Percentiles rank a stretch among this genome's conserved stretches.
These are phyloP conservation scores for Zaprionus vittiger DNA, from an alignment of 1,140 invertebrate genomes.

Conservation along the genomic window DNA sequence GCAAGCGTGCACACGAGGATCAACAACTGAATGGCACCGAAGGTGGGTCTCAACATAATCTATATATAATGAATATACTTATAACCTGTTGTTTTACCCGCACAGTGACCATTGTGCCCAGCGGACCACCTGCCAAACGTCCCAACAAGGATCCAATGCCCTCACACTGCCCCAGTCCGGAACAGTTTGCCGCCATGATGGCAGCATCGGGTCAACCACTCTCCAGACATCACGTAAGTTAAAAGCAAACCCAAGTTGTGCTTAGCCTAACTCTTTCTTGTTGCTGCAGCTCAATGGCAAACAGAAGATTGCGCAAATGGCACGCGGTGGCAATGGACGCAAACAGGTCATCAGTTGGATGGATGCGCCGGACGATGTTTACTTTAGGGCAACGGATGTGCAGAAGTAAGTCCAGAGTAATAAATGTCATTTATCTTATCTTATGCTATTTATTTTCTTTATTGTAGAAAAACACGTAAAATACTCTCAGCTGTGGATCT, in stretches of 20 bases:
- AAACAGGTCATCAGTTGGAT: slow-evolving; percentile 98
- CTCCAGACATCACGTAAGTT: slow-evolving; percentile 87
- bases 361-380: slow-evolving; percentile 98
- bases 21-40: slow-evolving; percentile 90
- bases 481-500: slow-evolving; percentile 92
- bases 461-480: slow-evolving; percentile 92
- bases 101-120: slow-evolving; percentile 84
- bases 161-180: slow-evolving; percentile 87
- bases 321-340: slow-evolving; percentile 87
- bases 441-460: slow-evolving; percentile 5
- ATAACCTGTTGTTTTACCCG: neutral
- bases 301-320: slow-evolving; percentile 90
- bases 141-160: slow-evolving; percentile 89
- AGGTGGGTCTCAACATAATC: slow-evolving; percentile 38
- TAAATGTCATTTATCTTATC: neutral
- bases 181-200: slow-evolving; percentile 88
- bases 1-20: slow-evolving; percentile 91
- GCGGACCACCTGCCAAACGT: slow-evolving; percentile 88
- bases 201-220: slow-evolving; percentile 87
- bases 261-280: neutral
- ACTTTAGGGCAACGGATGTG: slow-evolving; percentile 95
- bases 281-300: slow-evolving; percentile 87
- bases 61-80: neutral
- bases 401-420: slow-evolving; percentile 91
- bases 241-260: neutral